phyloP scores from a whole-genome alignment of 2,113 vertebrate genomes.

The Acrocephalus arundinaceus region DNA sequence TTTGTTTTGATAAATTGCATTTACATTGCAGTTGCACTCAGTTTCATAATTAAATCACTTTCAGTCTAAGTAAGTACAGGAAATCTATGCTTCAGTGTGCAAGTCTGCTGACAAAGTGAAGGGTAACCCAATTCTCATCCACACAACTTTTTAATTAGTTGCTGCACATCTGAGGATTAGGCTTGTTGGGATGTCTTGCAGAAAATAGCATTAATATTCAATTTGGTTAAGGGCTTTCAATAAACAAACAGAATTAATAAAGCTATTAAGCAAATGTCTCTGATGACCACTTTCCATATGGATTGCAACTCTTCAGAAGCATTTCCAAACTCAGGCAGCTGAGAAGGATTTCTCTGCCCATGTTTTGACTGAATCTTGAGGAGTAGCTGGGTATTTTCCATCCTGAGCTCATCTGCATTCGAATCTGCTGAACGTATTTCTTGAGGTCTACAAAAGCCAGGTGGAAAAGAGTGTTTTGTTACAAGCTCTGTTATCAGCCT shows the following conservation, averaged over 20 bases:
- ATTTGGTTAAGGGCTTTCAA: slow-evolving; percentile 31
- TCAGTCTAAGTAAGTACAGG: background rate
- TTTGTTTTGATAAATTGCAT: background rate
- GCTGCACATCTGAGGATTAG: slow-evolving; percentile 43
- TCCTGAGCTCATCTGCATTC: background rate
- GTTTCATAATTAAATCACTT: slow-evolving; percentile 31
- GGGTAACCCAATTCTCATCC: slow-evolving; percentile 37
- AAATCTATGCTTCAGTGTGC: slow-evolving; percentile 27
- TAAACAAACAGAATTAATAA: slow-evolving; percentile 60
- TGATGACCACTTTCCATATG: slow-evolving; percentile 24
- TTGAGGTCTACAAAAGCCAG: background rate
- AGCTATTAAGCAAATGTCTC: slow-evolving; percentile 47
- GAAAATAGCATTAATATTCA: slow-evolving; percentile 65
- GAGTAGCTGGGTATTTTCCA: background rate
- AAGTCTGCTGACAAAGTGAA: slow-evolving; percentile 45
- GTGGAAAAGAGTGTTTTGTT: background rate
- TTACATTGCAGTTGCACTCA: background rate
- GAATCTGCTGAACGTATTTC: background rate
- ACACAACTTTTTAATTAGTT: slow-evolving; percentile 56
- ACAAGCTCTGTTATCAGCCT: background rate
- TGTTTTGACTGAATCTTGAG: background rate
- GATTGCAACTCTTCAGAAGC: background rate
- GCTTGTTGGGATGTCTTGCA: slow-evolving; percentile 43
- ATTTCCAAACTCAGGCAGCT: background rate
- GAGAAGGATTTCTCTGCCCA: background rate